These are phyloP conservation scores for Syngnathus floridae DNA, from an alignment of 2,113 vertebrate species.

Conservation along the genomic window DNA sequence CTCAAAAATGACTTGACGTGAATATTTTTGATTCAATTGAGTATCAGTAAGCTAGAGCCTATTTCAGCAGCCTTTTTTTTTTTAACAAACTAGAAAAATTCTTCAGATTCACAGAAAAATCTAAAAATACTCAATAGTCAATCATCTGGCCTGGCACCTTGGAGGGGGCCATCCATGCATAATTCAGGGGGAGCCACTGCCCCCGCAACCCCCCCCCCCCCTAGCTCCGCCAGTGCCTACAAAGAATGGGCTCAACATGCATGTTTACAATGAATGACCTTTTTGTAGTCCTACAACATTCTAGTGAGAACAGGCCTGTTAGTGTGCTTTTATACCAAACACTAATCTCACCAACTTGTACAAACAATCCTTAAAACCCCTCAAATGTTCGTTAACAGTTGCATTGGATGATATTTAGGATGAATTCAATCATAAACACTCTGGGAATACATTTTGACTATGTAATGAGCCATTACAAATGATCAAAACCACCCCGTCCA, in stretches of 20 bases:
- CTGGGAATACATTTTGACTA: conserved; percentile 4
- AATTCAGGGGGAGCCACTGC: no score
- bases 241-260: no score
- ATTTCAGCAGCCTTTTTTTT: background rate
- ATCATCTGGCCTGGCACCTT: no score
- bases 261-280: no score
- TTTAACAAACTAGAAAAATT: no score
- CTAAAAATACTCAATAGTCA: no score
- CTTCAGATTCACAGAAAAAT: no score
- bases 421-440: background rate
- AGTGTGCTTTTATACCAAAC: conserved; percentile 20
- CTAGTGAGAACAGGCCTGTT: background rate
- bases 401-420: background rate
- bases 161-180: no score
- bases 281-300: background rate
- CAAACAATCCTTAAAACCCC: background rate
- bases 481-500: conserved; percentile 18
- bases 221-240: no score
- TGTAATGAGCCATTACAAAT: conserved; percentile 18
- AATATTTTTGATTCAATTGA: background rate
- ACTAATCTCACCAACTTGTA: background rate
- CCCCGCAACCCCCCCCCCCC: no score
- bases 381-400: background rate
- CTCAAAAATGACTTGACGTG: background rate
- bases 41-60: background rate